These are phyloP conservation scores for Pyxicephalus adspersus DNA, from an alignment of 2,113 vertebrate species.

Conservation along the genomic window DNA sequence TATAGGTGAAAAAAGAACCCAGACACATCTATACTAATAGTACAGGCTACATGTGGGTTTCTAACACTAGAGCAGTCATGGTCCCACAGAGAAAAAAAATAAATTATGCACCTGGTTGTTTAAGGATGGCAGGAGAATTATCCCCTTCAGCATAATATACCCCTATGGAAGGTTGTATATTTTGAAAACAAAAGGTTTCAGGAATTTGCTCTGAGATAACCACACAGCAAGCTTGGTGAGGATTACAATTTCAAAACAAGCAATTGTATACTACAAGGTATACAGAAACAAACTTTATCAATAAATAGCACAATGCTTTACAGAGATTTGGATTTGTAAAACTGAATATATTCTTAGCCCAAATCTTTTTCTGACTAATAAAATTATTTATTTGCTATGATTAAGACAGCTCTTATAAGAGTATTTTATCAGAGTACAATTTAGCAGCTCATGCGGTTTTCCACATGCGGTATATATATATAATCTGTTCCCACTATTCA, in stretches of 20 bases:
- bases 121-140: background rate
- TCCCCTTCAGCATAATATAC: conserved; percentile 9
- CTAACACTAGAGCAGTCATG: background rate
- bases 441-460: no score
- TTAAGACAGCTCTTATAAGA: no score
- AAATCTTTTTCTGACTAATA: no score
- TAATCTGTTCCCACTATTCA: no score
- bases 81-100: conserved; percentile 8
- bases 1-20: background rate
- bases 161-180: background rate
- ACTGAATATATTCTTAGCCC: no score
- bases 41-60: background rate
- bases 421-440: no score
- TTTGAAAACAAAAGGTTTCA: conserved; percentile 34
- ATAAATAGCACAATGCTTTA: no score
- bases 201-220: conserved; percentile 5
- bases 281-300: no score
- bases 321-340: no score
- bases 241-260: background rate
- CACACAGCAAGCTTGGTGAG: conserved; percentile 2
- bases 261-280: background rate
- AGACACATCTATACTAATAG: conserved; percentile 26
- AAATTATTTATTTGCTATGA: no score
- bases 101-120: background rate
- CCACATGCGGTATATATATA: no score